A percentile compares a stretch with the other conserved stretches of the same genome.
Conservation (phyloP, 2,797 vertebrate species). For the Microctenopoma stevenorrisi region DNA sequence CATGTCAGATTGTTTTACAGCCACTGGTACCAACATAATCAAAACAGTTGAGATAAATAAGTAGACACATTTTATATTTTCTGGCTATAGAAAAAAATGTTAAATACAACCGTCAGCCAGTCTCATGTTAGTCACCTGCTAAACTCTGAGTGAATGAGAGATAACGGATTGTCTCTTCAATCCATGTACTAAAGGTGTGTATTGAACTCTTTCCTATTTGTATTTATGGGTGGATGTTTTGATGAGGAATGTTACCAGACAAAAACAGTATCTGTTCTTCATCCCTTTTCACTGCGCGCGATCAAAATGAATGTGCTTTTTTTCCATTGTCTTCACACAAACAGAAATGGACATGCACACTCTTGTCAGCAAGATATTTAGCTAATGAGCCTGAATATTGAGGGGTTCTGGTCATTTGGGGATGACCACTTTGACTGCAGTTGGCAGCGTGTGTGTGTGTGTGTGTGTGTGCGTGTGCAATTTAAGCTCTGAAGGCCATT, state of each 20-base stretch:
- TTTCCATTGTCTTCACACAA: neutral
- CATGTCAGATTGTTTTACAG: too few species aligned
- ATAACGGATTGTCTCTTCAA: too few species aligned
- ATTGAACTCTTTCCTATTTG: neutral
- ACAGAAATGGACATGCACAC: constrained; percentile 1
- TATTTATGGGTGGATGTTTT: constrained; percentile 39
- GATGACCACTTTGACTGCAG: constrained; percentile 38
- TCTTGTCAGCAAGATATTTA: constrained; percentile 53
- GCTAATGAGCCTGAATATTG: constrained; percentile 27
- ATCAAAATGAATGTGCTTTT: constrained; percentile 7
- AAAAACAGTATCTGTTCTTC: neutral
- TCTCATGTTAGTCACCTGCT: too few species aligned
- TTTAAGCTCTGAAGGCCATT: neutral
- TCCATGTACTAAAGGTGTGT: constrained; percentile 27
- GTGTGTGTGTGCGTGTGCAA: constrained; percentile 9
- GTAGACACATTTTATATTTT: too few species aligned
- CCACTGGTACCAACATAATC: too few species aligned
- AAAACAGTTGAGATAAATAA: too few species aligned
- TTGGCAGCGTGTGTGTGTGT: constrained; percentile 34
- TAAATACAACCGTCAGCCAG: too few species aligned
- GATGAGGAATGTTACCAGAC: too few species aligned
- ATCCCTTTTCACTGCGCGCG: constrained; percentile 12
- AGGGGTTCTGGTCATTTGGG: constrained; percentile 45
- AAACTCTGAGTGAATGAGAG: too few species aligned
- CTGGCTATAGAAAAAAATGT: too few species aligned